Conservation (phyloP, 2,797 vertebrate species). For the Sebastes kiyomatsui region DNA sequence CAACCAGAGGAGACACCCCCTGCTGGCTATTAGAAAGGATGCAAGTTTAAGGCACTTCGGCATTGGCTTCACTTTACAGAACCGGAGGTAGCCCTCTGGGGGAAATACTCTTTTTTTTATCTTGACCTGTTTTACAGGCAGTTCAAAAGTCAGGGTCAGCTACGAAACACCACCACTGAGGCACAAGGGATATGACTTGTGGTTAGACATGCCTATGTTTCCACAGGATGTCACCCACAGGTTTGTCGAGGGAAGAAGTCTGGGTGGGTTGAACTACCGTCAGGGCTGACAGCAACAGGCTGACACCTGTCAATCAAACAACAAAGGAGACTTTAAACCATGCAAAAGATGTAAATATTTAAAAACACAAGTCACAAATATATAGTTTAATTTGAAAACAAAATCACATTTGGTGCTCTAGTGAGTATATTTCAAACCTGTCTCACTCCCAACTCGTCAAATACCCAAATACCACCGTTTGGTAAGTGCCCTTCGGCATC, state of each 20-base stretch:
- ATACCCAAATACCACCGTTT: too few species aligned
- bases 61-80: too few species aligned
- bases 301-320: neutral
- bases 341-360: neutral
- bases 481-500: too few species aligned
- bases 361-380: neutral
- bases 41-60: too few species aligned
- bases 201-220: neutral
- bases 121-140: neutral
- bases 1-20: too few species aligned
- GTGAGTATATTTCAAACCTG: neutral
- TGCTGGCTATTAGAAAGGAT: too few species aligned
- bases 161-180: neutral
- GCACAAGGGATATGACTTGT: neutral
- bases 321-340: neutral
- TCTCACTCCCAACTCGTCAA: too few species aligned
- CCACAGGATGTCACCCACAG: neutral
- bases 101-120: neutral
- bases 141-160: constrained; percentile 15
- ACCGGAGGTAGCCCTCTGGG: too few species aligned
- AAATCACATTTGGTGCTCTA: neutral
- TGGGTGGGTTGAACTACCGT: neutral
- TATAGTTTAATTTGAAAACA: neutral
- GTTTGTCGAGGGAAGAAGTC: neutral
- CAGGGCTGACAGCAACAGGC: neutral